Conservation (phyloP, 1,140 invertebrate species). For the Phymorhynchus buccinoides region DNA sequence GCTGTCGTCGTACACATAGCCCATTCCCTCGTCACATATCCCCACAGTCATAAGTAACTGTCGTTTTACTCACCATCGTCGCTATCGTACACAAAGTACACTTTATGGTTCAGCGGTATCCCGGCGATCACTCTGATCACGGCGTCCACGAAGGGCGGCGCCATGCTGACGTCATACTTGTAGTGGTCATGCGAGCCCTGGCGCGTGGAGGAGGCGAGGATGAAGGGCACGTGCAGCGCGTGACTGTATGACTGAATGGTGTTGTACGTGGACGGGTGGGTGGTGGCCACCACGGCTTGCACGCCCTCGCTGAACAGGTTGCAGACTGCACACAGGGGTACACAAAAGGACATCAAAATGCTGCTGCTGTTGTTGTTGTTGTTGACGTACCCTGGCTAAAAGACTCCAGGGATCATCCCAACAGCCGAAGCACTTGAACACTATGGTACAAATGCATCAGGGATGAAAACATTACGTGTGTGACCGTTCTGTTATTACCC, state of each 20-base stretch:
- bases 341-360: too few relatives aligned
- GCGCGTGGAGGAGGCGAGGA: constrained; percentile 42
- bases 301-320: constrained; percentile 91
- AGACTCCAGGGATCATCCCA: too few relatives aligned
- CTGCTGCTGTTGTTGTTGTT: too few relatives aligned
- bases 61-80: constrained; percentile 92
- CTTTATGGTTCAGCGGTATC: constrained; percentile 88
- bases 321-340: constrained; percentile 86
- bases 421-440: too few relatives aligned
- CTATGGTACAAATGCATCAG: too few relatives aligned
- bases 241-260: constrained; percentile 86
- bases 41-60: too few relatives aligned
- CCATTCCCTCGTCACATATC: too few relatives aligned
- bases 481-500: too few relatives aligned
- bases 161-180: constrained; percentile 79
- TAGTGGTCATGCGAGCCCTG: constrained; percentile 37
- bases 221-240: constrained; percentile 87
- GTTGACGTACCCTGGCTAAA: too few relatives aligned
- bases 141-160: constrained; percentile 92
- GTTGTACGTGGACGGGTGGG: constrained; percentile 93
- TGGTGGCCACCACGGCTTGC: constrained; percentile 89
- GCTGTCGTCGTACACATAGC: too few relatives aligned
- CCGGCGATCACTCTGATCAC: constrained; percentile 92
- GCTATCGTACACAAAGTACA: constrained; percentile 94
- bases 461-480: too few relatives aligned